Evolutionary conservation across 2,113 vertebrate species (phyloP).

Genomic region (Notarius quadriscutis): DNA sequence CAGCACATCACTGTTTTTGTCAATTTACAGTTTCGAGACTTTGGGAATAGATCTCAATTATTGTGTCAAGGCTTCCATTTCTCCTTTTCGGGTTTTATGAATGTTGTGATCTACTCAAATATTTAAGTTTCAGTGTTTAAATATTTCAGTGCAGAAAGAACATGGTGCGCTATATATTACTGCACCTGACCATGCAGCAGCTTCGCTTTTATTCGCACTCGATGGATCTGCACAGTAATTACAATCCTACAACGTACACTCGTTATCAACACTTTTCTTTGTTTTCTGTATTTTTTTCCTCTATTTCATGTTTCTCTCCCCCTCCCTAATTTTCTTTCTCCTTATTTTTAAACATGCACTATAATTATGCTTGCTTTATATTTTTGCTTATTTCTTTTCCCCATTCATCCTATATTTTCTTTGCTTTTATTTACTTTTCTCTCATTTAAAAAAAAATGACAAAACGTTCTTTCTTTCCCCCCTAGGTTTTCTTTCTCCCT

Average conservation of each 20-base stretch:
- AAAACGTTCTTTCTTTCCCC: neutral
- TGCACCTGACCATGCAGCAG: neutral
- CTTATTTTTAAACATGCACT: neutral
- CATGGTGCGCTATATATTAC: neutral
- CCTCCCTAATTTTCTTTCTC: neutral
- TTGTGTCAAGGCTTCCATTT: neutral
- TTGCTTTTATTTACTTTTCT: neutral
- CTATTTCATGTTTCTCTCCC: neutral
- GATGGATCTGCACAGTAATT: neutral
- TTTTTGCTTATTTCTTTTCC: neutral
- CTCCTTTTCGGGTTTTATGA: neutral
- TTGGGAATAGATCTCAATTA: no score
- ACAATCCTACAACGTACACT: neutral
- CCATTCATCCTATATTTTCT: neutral
- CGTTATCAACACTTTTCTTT: neutral
- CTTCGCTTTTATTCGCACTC: neutral
- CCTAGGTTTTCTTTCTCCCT: neutral
- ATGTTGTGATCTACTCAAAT: neutral
- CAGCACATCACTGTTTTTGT: slow-evolving; percentile 11
- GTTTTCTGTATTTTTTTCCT: no score
- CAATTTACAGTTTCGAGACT: neutral
- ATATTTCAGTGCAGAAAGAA: neutral
- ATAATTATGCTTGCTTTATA: neutral
- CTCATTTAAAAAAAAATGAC: no score
- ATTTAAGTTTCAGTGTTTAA: neutral